These are phyloP conservation scores for Euschistus heros DNA, from an alignment of 1,140 invertebrate genomes.

Conservation along the genomic window DNA sequence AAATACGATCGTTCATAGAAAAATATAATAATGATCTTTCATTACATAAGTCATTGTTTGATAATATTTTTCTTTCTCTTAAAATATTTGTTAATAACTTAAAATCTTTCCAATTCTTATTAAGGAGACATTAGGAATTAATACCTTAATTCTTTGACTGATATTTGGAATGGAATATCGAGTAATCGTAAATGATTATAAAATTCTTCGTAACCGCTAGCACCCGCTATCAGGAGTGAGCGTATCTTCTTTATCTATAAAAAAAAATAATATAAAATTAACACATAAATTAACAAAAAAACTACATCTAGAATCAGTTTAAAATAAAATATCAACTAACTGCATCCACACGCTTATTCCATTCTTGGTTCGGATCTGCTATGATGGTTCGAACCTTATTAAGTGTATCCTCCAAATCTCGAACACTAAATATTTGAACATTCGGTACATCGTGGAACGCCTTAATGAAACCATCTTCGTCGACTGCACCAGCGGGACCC, in stretches of 20 bases:
- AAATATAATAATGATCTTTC: too few species aligned
- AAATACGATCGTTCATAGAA: too few species aligned
- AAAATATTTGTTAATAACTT: too few species aligned
- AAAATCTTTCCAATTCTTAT: too few species aligned
- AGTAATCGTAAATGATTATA: conserved; percentile 61
- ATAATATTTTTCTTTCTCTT: too few species aligned
- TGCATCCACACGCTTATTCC: conserved; percentile 84
- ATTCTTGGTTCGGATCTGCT: conserved; percentile 71
- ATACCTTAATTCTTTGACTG: conserved; percentile 80
- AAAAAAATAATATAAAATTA: conserved; percentile 17
- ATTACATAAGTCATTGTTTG: too few species aligned
- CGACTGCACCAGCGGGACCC: conserved; percentile 67
- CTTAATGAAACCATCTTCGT: conserved; percentile 75
- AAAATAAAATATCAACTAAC: conserved; percentile 42
- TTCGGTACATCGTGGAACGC: conserved; percentile 75
- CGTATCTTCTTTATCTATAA: conserved; percentile 73
- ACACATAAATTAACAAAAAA: background rate
- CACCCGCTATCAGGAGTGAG: conserved; percentile 68
- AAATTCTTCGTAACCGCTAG: conserved; percentile 72
- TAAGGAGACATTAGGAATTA: too few species aligned
- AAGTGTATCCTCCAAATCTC: conserved; percentile 76
- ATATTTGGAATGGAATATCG: conserved; percentile 68
- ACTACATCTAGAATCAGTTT: background rate
- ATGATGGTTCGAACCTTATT: conserved; percentile 62
- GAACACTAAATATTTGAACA: conserved; percentile 64